phyloP scores from a whole-genome alignment of 1,140 invertebrate species.

The Drosophila rhopaloa region DNA sequence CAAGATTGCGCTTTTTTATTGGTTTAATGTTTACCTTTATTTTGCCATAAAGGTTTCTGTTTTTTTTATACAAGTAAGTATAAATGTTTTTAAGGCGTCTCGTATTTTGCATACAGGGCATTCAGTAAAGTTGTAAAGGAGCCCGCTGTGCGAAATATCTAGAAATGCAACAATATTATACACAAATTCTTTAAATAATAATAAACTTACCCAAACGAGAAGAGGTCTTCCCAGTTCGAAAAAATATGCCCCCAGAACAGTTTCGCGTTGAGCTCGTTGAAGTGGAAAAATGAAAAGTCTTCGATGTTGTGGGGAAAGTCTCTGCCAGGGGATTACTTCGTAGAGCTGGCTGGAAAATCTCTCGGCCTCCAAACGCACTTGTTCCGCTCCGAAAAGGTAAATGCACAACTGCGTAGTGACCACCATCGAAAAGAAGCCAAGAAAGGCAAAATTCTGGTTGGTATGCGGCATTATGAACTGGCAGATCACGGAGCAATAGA shows the following conservation, averaged over 20 bases:
- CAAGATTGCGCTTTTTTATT: neutral
- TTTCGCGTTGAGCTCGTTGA: slow-evolving; percentile 45
- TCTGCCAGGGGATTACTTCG: slow-evolving; percentile 50
- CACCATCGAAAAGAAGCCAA: slow-evolving; percentile 66
- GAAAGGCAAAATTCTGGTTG: slow-evolving; percentile 59
- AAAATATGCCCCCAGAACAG: slow-evolving; percentile 46
- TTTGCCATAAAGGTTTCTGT: neutral
- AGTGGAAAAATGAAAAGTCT: slow-evolving; percentile 44
- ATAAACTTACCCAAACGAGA: slow-evolving; percentile 52
- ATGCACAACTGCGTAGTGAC: slow-evolving; percentile 64
- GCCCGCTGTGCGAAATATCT: slow-evolving; percentile 62
- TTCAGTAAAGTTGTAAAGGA: slow-evolving; percentile 58
- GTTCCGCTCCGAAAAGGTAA: slow-evolving; percentile 57
- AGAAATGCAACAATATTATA: no score
- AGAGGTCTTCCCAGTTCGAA: slow-evolving; percentile 52
- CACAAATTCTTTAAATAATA: no score
- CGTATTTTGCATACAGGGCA: slow-evolving; percentile 54
- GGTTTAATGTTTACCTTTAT: neutral
- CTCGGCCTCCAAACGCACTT: slow-evolving; percentile 53
- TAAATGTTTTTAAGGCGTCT: neutral
- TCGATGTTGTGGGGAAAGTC: slow-evolving; percentile 10
- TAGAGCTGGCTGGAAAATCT: slow-evolving; percentile 38
- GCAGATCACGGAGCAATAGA: slow-evolving; percentile 61
- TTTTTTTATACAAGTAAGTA: neutral
- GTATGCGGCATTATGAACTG: slow-evolving; percentile 63